phyloP scores from a whole-genome alignment of 1,140 invertebrate species.

The Polypedilum vanderplanki region DNA sequence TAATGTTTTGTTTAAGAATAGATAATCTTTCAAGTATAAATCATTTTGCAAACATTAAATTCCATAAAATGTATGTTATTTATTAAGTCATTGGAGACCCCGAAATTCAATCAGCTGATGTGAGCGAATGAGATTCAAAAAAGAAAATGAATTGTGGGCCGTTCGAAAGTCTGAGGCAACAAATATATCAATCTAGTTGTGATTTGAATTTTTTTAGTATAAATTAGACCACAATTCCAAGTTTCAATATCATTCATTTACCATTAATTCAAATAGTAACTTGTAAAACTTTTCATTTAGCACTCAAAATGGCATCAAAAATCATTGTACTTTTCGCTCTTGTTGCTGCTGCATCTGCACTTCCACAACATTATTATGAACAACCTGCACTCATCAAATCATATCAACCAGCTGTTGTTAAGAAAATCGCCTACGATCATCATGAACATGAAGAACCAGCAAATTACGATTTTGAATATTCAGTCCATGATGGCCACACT shows the following conservation, averaged over 20 bases:
- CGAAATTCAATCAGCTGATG: neutral
- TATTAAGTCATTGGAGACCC: neutral
- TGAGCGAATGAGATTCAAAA: neutral
- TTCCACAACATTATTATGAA: slow-evolving; percentile 21
- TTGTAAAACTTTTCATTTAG: neutral
- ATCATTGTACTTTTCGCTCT: neutral
- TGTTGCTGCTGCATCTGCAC: neutral
- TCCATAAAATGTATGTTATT: neutral
- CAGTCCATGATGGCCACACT: slow-evolving; percentile 49
- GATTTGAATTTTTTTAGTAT: slow-evolving; percentile 1
- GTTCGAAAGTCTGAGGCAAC: neutral
- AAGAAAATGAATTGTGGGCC: neutral
- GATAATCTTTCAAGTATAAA: neutral
- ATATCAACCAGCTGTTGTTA: slow-evolving; percentile 1
- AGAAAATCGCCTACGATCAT: neutral
- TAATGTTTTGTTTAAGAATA: too few relatives aligned
- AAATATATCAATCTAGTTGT: neutral
- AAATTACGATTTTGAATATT: slow-evolving; percentile 51
- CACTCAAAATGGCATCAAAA: slow-evolving; percentile 23
- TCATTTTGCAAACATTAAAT: neutral
- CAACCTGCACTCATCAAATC: slow-evolving; percentile 5
- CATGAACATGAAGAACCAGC: slow-evolving; percentile 38
- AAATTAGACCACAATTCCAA: neutral
- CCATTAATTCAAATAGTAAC: neutral
- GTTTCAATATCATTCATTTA: neutral